A percentile compares a stretch with the other conserved stretches of the same genome.
These are phyloP conservation scores for Spodoptera litura DNA, from an alignment of 1,140 invertebrate species.

Conservation along the genomic window DNA sequence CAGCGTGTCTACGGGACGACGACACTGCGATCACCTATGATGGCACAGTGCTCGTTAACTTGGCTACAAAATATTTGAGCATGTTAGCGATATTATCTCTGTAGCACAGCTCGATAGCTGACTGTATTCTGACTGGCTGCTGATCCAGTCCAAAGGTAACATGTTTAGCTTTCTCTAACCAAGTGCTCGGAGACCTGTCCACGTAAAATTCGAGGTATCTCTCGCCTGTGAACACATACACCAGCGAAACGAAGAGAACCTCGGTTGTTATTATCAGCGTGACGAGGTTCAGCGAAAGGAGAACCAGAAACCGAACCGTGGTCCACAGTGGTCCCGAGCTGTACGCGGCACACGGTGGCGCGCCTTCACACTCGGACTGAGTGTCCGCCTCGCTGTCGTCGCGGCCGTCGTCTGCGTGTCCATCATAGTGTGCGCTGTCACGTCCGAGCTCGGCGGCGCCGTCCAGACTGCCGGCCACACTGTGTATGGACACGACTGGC, in stretches of 20 bases:
- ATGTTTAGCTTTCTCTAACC: slow-evolving; percentile 62
- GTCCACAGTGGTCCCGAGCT: slow-evolving; percentile 50
- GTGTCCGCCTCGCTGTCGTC: slow-evolving; percentile 23
- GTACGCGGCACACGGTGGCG: neutral
- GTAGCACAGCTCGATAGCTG: slow-evolving; percentile 63
- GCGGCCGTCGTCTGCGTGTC: no score
- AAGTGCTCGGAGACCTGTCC: slow-evolving; percentile 57
- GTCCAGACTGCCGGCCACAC: slow-evolving; percentile 58
- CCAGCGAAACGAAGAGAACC: slow-evolving; percentile 61
- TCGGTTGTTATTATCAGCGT: slow-evolving; percentile 60
- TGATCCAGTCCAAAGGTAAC: slow-evolving; percentile 63
- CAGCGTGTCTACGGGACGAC: no score
- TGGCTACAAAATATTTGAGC: slow-evolving; percentile 60
- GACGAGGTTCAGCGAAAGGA: slow-evolving; percentile 66
- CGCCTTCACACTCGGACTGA: slow-evolving; percentile 35
- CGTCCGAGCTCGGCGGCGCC: slow-evolving; percentile 37
- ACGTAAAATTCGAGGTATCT: slow-evolving; percentile 66
- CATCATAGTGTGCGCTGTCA: neutral
- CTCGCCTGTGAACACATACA: slow-evolving; percentile 67
- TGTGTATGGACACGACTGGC: slow-evolving; percentile 70
- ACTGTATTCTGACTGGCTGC: slow-evolving; percentile 67
- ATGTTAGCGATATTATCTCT: slow-evolving; percentile 65
- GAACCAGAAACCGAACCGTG: slow-evolving; percentile 60
- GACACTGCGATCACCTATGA: neutral
- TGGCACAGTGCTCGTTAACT: slow-evolving; percentile 3